Evolutionary conservation across 2,888 invertebrate species (phyloP).

Genomic region (Amphipoea oculea): DNA sequence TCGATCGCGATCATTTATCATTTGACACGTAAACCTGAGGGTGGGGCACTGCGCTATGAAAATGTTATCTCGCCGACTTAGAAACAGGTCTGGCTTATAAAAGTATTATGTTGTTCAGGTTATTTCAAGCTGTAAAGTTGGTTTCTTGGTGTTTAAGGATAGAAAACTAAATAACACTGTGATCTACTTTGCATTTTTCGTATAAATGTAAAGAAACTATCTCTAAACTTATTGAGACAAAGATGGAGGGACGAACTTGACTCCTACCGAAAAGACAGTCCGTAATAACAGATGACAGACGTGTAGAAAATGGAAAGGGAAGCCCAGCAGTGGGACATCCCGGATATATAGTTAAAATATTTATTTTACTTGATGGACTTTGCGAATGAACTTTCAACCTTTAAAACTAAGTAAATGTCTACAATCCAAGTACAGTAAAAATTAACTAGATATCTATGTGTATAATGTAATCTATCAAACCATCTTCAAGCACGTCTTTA

Average conservation of each 20-base stretch:
- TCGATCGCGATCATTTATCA: slow-evolving; percentile 57
- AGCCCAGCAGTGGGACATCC: not conserved
- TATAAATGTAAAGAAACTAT: not conserved
- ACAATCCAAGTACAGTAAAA: too few species aligned
- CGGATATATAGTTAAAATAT: not conserved
- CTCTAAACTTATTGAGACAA: not conserved
- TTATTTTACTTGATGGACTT: not conserved
- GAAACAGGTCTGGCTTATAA: slow-evolving; percentile 2
- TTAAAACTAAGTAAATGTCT: not conserved
- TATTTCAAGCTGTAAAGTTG: not conserved
- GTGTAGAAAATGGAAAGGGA: not conserved
- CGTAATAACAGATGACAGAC: not conserved
- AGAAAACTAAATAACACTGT: not conserved
- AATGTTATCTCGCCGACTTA: slow-evolving; percentile 41
- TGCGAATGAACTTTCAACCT: not conserved
- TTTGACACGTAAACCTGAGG: slow-evolving; percentile 59
- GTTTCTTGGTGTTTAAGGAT: not conserved
- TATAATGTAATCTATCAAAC: not conserved
- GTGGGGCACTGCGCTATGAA: slow-evolving; percentile 55
- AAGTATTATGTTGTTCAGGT: slow-evolving; percentile 27
- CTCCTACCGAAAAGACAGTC: not conserved
- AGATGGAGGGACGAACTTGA: not conserved
- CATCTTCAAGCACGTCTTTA: not conserved
- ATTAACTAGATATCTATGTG: not conserved
- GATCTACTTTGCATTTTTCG: not conserved